Conservation (phyloP, 2,113 vertebrate genomes). For the Ophiodon elongatus region DNA sequence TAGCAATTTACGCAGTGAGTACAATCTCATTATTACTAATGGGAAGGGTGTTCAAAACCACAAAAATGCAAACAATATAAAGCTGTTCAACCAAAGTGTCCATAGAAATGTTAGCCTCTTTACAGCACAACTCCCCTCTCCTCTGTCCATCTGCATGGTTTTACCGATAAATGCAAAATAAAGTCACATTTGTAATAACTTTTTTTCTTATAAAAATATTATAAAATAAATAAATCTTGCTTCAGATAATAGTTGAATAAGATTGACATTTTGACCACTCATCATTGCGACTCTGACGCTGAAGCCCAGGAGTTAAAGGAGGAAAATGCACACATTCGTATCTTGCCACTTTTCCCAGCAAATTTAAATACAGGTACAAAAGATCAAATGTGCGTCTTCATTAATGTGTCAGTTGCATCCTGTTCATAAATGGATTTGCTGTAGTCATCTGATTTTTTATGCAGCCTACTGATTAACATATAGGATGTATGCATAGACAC, state of each 20-base stretch:
- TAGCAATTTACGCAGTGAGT: slow-evolving; percentile 2
- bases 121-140: background rate
- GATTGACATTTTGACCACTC: background rate
- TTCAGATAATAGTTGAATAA: background rate
- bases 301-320: background rate
- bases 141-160: background rate
- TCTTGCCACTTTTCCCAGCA: background rate
- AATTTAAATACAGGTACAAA: slow-evolving; percentile 1
- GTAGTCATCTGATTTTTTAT: background rate
- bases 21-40: background rate
- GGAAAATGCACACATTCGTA: slow-evolving; percentile 3
- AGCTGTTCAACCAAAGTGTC: background rate
- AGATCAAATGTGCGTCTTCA: slow-evolving; percentile 17
- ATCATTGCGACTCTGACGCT: background rate
- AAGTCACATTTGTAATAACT: background rate
- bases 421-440: slow-evolving; percentile 3
- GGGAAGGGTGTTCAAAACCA: background rate
- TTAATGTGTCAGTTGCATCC: background rate
- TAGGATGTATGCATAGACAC: background rate
- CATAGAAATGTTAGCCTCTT: background rate
- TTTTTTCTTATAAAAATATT: too few relatives aligned
- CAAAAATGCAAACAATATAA: background rate
- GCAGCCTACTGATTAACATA: slow-evolving; percentile 17
- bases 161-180: background rate
- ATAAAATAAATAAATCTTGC: background rate